Base-by-base conservation (phyloP, 2,888 invertebrate species). In the Meloe dianella region DNA sequence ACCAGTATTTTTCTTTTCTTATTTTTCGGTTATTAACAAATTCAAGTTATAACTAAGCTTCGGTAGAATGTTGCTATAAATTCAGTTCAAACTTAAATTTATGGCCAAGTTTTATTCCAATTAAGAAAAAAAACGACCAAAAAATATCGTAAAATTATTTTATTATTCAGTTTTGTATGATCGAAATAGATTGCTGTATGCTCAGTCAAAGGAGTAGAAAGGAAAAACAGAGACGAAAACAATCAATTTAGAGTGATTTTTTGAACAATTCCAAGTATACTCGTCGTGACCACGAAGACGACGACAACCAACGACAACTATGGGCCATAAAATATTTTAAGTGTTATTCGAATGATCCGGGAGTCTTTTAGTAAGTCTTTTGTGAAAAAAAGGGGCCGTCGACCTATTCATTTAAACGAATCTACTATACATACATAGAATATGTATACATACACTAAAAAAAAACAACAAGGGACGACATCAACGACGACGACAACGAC, bases 371-470 rank as follows among this genome's bases (percentile, higher is more conserved):
- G 12, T 51, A 10, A 24, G 54, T 54, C 54, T 54, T 54, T 54
- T 54, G 54, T 54, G 24, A 17, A 54, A 54, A 54, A 47, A 54
- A 24, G 54, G 14, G 54, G 54, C 54, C 54, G 20, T 54, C 54
- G 54, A 54, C 54, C 54, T 54, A 54, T 14, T 54, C 54, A 54
- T 54, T 54, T 54, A 54, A 54, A 54, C 54, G 54, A 54, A 54
- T 22, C 12, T 54, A 54, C 47, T 51, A 51, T 22, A 51, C 47
- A 51, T 51, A 51, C 47, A 51, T 51, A 41, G 41, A 17, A 41
- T 41, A 22, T 51, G 22, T 54, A 24, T 24, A 14, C 35, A 14
- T 17, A 17, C n/a, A n/a, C n/a, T 41, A n/a, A 17, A 41, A 3
- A 41, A 17, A 41, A 1, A 41, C 1, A 41, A 17, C 20, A 24